phyloP scores from a whole-genome alignment of 2,888 invertebrate species.

The Girardia tigrina region DNA sequence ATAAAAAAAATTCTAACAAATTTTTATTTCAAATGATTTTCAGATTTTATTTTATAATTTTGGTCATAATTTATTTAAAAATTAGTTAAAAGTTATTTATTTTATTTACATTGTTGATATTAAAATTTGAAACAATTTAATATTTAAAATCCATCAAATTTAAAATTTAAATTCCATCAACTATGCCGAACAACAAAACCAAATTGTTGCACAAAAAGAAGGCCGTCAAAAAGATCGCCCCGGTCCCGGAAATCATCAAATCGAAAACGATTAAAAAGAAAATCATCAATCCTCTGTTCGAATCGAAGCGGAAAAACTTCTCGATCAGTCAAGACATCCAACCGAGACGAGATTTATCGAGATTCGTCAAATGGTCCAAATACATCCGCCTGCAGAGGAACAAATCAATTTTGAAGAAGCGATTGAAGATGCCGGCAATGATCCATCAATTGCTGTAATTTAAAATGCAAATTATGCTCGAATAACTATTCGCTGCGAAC shows the following conservation, averaged over 20 bases:
- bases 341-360: slow-evolving; percentile 85
- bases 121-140: too few species aligned
- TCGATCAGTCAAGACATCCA: slow-evolving; percentile 97
- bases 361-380: slow-evolving; percentile 98
- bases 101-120: too few species aligned
- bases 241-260: slow-evolving; percentile 78
- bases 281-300: slow-evolving; percentile 84
- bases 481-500: too few species aligned
- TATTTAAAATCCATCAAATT: too few species aligned
- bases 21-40: too few species aligned
- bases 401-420: slow-evolving; percentile 79
- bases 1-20: too few species aligned
- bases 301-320: slow-evolving; percentile 88
- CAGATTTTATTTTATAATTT: too few species aligned
- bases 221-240: slow-evolving; percentile 69
- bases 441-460: slow-evolving; percentile 84
- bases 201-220: slow-evolving; percentile 24
- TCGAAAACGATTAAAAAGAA: slow-evolving; percentile 70
- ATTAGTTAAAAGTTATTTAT: too few species aligned
- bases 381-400: slow-evolving; percentile 96
- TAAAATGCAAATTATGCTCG: too few species aligned
- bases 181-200: slow-evolving; percentile 32
- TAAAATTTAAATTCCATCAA: too few species aligned
- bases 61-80: too few species aligned
- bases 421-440: slow-evolving; percentile 93